Percentiles rank a stretch among this genome's conserved stretches.
These are phyloP conservation scores for Chionis minor DNA, from an alignment of 2,113 vertebrate genomes.

Conservation along the genomic window DNA sequence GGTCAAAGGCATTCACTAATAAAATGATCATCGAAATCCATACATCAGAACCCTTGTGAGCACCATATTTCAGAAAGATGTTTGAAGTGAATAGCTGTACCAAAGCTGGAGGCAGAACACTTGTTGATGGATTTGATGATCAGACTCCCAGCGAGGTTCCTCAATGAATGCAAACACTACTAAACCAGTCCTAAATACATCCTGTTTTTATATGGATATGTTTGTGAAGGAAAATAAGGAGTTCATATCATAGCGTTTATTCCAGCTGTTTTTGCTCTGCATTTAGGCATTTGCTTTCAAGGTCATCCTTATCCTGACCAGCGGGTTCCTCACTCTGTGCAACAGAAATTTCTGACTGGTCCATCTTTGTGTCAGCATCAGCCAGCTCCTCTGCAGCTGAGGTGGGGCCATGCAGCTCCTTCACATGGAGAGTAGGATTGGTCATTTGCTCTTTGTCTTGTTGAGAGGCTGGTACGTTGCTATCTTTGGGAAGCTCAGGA, in stretches of 20 bases:
- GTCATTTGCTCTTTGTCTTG: background rate
- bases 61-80: constrained; percentile 68
- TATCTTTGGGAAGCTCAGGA: constrained; percentile 13
- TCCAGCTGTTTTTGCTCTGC: constrained; percentile 55
- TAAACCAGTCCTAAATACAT: constrained; percentile 28
- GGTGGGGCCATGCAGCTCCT: background rate
- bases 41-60: constrained; percentile 51
- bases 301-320: background rate
- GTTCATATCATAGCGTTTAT: constrained; percentile 21
- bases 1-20: constrained; percentile 4
- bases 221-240: background rate
- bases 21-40: background rate
- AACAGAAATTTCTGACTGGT: background rate
- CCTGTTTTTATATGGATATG: constrained; percentile 25
- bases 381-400: background rate
- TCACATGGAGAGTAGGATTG: constrained; percentile 50
- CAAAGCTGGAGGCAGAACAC: constrained; percentile 2
- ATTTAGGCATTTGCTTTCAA: constrained; percentile 5
- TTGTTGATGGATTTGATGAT: constrained; percentile 6
- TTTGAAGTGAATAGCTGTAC: constrained; percentile 1
- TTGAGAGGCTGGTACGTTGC: background rate
- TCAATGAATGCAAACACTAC: background rate
- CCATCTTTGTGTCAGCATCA: background rate
- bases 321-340: background rate
- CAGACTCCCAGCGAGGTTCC: constrained; percentile 2